Evolutionary conservation across 2,113 vertebrate species (phyloP).

Genomic region (Lophochroa leadbeateri): DNA sequence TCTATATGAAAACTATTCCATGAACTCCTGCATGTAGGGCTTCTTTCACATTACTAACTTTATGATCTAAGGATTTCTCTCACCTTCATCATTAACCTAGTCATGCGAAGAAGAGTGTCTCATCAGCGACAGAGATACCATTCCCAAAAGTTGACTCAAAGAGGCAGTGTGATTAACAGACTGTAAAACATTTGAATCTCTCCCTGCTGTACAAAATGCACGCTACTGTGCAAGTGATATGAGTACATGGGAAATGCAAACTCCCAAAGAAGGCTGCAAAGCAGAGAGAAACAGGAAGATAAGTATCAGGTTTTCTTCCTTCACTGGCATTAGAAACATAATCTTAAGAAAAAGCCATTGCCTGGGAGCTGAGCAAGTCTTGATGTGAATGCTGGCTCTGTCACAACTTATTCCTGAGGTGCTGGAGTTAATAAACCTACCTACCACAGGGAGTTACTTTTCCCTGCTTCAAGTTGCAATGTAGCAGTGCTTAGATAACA

Average conservation of each 20-base stretch:
- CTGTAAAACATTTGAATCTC: background rate
- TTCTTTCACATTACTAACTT: background rate
- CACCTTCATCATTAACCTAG: background rate
- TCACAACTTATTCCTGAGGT: background rate
- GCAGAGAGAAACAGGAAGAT: background rate
- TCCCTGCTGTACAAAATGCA: background rate
- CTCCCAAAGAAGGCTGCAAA: background rate
- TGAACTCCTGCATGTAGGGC: background rate
- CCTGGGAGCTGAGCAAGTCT: background rate
- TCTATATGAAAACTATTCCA: background rate
- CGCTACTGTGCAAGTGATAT: background rate
- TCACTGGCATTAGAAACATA: background rate
- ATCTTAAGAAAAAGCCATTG: background rate
- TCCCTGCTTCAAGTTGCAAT: background rate
- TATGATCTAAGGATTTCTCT: background rate
- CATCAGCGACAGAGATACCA: background rate
- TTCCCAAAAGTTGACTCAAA: background rate
- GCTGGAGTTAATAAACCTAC: background rate
- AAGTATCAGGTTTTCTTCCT: constrained; percentile 13
- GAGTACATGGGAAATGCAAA: background rate
- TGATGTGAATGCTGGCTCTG: background rate
- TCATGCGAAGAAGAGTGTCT: background rate
- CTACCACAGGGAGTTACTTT: background rate
- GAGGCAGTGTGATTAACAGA: background rate
- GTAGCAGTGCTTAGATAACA: background rate